A percentile compares a stretch with the other conserved stretches of the same genome.
These are phyloP conservation scores for Patiria miniata DNA, from an alignment of 35 echinoderm and acorn worm genomes.

Conservation along the genomic window DNA sequence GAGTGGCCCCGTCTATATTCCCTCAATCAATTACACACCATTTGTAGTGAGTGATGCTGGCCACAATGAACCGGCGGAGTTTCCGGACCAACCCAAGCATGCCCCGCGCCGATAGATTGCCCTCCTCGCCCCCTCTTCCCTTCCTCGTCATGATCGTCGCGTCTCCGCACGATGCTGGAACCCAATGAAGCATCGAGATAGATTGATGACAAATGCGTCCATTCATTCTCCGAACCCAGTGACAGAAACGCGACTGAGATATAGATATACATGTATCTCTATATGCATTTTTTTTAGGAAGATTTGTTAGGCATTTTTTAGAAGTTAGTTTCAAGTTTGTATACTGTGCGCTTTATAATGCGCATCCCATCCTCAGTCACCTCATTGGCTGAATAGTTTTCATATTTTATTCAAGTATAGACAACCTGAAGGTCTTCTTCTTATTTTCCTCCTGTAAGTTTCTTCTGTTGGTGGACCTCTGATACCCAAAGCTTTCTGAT, in stretches of 20 bases:
- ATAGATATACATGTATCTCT: too few relatives aligned
- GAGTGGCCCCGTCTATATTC: not conserved
- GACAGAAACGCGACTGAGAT: too few relatives aligned
- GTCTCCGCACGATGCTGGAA: not conserved
- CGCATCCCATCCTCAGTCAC: too few relatives aligned
- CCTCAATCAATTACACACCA: slow-evolving; percentile 28
- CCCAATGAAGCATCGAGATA: slow-evolving; percentile 9
- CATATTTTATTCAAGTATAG: too few relatives aligned
- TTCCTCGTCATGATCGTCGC: not conserved
- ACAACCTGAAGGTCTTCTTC: too few relatives aligned
- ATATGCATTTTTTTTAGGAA: not conserved
- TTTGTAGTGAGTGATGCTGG: slow-evolving; percentile 18
- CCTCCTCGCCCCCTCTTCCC: not conserved
- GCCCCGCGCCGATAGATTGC: slow-evolving; percentile 1
- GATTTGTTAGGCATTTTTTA: not conserved
- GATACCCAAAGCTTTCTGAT: too few relatives aligned
- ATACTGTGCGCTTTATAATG: too few relatives aligned
- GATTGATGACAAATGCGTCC: slow-evolving; percentile 7
- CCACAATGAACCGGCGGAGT: not conserved
- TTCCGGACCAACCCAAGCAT: slow-evolving; percentile 32
- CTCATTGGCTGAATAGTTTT: too few relatives aligned
- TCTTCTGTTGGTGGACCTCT: too few relatives aligned
- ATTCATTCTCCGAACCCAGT: not conserved
- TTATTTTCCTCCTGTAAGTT: too few relatives aligned
- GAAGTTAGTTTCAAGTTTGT: not conserved